phyloP scores from a whole-genome alignment of 2,888 invertebrate species.

The Eristalis tenax region DNA sequence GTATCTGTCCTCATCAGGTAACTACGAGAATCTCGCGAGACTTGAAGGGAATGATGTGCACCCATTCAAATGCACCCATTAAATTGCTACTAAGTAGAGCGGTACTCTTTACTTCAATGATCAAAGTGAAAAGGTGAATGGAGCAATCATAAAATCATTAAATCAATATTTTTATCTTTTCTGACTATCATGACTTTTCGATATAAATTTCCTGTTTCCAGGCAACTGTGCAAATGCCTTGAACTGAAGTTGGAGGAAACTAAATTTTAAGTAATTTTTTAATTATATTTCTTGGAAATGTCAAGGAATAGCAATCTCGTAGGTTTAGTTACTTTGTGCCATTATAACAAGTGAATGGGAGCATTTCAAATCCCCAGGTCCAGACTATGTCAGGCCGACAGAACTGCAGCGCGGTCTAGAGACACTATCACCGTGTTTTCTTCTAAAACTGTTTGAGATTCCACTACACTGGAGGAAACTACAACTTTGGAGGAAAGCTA shows the following conservation, averaged over 20 bases:
- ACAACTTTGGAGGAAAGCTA: too few species aligned
- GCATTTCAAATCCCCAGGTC: too few species aligned
- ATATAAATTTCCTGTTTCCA: background rate
- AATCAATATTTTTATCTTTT: background rate
- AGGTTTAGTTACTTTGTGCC: too few species aligned
- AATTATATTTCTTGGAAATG: background rate
- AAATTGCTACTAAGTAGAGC: conserved; percentile 41
- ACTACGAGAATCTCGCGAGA: background rate
- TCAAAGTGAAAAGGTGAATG: conserved; percentile 49
- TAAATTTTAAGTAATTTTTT: too few species aligned
- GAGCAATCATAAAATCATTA: conserved; percentile 59
- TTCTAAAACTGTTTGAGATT: too few species aligned
- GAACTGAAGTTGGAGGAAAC: background rate
- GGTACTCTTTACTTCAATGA: conserved; percentile 41
- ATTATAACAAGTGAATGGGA: too few species aligned
- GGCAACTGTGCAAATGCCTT: background rate
- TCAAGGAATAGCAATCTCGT: background rate
- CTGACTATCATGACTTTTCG: background rate
- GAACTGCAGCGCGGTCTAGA: too few species aligned
- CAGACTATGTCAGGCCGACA: too few species aligned
- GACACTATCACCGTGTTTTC: too few species aligned
- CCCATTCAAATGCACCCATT: conserved; percentile 53
- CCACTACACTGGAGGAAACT: too few species aligned
- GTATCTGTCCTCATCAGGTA: background rate
- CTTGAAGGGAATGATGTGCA: conserved; percentile 50